Base-by-base conservation (phyloP, 2,888 invertebrate genomes). In the Lagria hirta region DNA sequence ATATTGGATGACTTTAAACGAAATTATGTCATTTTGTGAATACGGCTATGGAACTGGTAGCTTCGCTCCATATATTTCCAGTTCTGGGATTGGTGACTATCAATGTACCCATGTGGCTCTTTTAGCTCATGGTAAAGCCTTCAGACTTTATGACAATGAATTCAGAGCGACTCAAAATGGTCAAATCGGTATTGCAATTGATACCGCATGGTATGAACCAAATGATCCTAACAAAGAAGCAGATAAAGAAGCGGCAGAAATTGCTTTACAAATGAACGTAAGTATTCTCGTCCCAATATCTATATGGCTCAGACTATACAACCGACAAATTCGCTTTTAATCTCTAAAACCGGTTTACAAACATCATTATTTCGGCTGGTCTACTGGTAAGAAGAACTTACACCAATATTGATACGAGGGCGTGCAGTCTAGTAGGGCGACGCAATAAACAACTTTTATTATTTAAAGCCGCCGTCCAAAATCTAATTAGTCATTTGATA, bases 61-160 rank as follows among this genome's bases (percentile, higher is more conserved):
- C 5, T 21, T 26, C 4, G 34, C 46, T 0, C 78, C 77, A 0
- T 76, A 73, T 0, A 58, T 48, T 2, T 52, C 60, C 1, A 60
- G 72, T 22, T 72, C 73, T 8, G 79, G 79, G 0, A 60, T 75
- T 14, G 75, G 75, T 0, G 78, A 78, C 29, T 86, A 86, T 64
- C 61, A 77, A 30, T 83, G 82, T 47, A 71, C 73, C 1, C 83
- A 84, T 60, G 80, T 82, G 56, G 68, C 81, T 37, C 64, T 88
- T 8, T 67, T 80, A 43, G 80, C 83, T 1, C 86, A 88, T 63
- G 82, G 81, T 1, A 74, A 73, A 37, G 81, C 75, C 1, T 87
- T 81, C 58, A 74, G 75, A 30, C 61, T 83, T 18, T 85, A 85
- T 59, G 71, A 82, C 38, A 67, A 73, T 21, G 70, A 78, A 53